Evolutionary conservation across 2,113 vertebrate genomes (phyloP).

Genomic region (Pycnonotus jocosus): DNA sequence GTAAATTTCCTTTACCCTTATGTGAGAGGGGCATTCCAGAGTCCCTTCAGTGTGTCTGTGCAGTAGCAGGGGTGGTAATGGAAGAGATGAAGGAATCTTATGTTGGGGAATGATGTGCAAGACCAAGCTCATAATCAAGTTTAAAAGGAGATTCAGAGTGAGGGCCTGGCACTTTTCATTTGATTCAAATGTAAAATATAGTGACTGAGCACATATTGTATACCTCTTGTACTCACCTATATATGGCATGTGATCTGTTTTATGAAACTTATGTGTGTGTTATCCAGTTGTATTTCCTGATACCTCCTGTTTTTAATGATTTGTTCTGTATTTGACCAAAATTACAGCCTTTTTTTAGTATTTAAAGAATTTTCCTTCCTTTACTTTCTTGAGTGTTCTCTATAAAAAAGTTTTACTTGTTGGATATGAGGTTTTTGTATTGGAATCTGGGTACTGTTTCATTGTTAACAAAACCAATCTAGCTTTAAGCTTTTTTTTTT

Average conservation of each 20-base stretch:
- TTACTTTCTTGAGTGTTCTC: neutral
- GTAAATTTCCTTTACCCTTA: neutral
- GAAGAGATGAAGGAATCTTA: neutral
- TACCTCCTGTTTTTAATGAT: neutral
- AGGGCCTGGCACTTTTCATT: neutral
- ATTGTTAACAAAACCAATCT: neutral
- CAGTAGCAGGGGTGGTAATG: neutral
- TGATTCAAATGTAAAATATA: neutral
- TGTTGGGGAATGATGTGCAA: neutral
- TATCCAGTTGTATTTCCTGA: neutral
- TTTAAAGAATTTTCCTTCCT: neutral
- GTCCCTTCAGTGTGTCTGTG: neutral
- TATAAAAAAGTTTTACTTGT: neutral
- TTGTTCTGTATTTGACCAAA: neutral
- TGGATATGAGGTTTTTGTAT: neutral
- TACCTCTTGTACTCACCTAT: neutral
- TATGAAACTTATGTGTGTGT: fast-evolving
- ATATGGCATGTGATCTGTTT: neutral
- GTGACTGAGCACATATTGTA: neutral
- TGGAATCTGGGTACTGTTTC: neutral
- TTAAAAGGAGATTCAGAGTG: neutral
- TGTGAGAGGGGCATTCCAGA: neutral
- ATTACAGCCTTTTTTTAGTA: neutral
- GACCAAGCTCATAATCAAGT: neutral
- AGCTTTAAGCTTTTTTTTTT: neutral